These are phyloP conservation scores for Drosophila mettleri DNA, from an alignment of 2,888 invertebrate species.

Conservation along the genomic window DNA sequence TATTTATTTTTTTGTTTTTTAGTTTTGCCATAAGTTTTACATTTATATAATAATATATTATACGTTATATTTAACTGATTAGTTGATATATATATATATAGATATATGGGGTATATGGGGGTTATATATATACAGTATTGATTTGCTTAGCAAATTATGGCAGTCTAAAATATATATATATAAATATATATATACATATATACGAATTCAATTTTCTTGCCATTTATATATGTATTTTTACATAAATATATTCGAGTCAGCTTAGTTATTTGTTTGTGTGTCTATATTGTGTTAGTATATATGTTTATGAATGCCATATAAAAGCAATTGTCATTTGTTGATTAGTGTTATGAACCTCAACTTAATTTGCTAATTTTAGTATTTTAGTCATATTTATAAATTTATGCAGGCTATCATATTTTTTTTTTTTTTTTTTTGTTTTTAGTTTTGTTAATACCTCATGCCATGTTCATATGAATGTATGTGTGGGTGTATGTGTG, in stretches of 20 bases:
- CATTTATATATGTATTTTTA: slow-evolving; percentile 17
- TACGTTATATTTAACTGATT: slow-evolving; percentile 55
- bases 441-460: slow-evolving; percentile 43
- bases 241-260: slow-evolving; percentile 33
- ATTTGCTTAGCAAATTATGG: slow-evolving; percentile 82
- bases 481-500: slow-evolving; percentile 12
- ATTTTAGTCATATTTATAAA: slow-evolving; percentile 59
- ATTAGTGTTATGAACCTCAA: slow-evolving; percentile 54
- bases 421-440: slow-evolving; percentile 28
- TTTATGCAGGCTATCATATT: slow-evolving; percentile 15
- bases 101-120: slow-evolving; percentile 22
- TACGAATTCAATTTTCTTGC: slow-evolving; percentile 26
- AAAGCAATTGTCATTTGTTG: slow-evolving; percentile 60
- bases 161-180: slow-evolving; percentile 61
- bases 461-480: slow-evolving; percentile 14
- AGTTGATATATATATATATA: slow-evolving; percentile 15
- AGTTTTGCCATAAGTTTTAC: slow-evolving; percentile 50
- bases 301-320: slow-evolving; percentile 19
- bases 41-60: slow-evolving; percentile 73
- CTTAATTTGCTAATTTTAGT: slow-evolving; percentile 67
- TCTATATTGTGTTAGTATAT: slow-evolving; percentile 27
- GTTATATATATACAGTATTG: slow-evolving; percentile 51
- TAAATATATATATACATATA: slow-evolving; percentile 24
- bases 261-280: slow-evolving; percentile 10
- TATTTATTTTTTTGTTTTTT: slow-evolving; percentile 27